These are phyloP conservation scores for Lepidocyrtoides sp. DNA, from an alignment of 2,888 invertebrate species.

Conservation along the genomic window DNA sequence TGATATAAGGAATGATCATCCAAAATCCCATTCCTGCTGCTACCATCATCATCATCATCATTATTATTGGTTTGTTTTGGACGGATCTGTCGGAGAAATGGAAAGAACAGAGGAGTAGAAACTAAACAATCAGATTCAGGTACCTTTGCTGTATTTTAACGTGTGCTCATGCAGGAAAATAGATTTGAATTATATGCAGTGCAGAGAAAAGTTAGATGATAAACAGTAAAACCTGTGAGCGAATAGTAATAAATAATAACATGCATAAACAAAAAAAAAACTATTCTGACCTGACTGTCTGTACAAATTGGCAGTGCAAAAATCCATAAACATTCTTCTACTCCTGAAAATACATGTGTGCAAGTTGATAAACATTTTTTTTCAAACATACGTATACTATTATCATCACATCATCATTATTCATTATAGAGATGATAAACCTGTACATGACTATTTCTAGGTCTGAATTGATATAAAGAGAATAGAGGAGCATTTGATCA, in stretches of 20 bases:
- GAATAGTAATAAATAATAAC: neutral
- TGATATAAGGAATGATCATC: neutral
- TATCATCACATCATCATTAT: constrained; percentile 14
- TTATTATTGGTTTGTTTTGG: neutral
- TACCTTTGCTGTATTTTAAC: neutral
- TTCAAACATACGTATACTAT: neutral
- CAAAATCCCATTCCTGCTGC: neutral
- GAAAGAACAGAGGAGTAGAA: neutral
- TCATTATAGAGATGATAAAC: constrained; percentile 1
- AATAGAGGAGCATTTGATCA: neutral
- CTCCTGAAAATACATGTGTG: neutral
- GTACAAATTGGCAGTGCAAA: neutral
- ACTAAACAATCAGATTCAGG: neutral
- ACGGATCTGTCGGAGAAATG: neutral
- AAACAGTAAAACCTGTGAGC: no score
- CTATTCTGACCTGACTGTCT: neutral
- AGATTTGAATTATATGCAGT: neutral
- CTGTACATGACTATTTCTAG: constrained; percentile 41
- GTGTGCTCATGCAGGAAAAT: neutral
- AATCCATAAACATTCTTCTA: neutral
- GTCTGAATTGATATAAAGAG: constrained; percentile 9
- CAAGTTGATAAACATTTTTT: constrained; percentile 6
- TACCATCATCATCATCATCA: no score
- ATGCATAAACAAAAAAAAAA: neutral
- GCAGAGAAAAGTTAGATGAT: no score